These are phyloP conservation scores for Scaptomyza parva DNA, from an alignment of 2,888 invertebrate genomes.

Conservation along the genomic window DNA sequence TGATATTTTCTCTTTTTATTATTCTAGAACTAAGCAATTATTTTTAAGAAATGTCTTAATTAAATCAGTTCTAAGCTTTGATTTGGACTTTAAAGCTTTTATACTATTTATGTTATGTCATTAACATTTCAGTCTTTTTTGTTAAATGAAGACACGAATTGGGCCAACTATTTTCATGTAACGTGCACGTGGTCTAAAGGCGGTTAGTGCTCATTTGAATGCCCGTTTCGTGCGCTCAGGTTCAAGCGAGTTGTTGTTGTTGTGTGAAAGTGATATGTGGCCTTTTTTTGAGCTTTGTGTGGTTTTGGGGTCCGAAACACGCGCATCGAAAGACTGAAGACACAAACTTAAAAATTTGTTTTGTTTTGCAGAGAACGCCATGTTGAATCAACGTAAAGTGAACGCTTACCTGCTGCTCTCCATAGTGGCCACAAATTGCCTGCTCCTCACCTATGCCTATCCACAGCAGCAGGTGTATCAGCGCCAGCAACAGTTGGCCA, in stretches of 20 bases:
- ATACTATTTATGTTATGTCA: neutral
- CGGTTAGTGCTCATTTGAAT: slow-evolving; percentile 47
- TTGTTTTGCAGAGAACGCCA: slow-evolving; percentile 82
- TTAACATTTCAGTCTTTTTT: neutral
- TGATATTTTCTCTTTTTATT: slow-evolving; percentile 1
- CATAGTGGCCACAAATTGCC: slow-evolving; percentile 88
- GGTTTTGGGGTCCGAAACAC: neutral
- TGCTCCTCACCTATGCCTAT: slow-evolving; percentile 89
- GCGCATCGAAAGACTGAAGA: slow-evolving; percentile 62
- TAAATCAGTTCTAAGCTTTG: no score
- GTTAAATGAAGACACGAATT: slow-evolving; percentile 20
- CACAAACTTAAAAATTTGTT: slow-evolving; percentile 42
- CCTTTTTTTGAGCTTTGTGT: neutral
- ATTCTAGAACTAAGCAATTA: neutral
- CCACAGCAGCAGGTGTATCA: slow-evolving; percentile 86
- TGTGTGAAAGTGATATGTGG: slow-evolving; percentile 67
- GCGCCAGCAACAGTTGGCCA: slow-evolving; percentile 64
- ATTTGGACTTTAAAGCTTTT: no score
- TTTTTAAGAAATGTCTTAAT: neutral
- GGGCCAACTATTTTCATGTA: slow-evolving; percentile 48
- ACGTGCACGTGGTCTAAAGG: slow-evolving; percentile 27
- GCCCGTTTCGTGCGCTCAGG: slow-evolving; percentile 46
- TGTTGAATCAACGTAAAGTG: slow-evolving; percentile 88
- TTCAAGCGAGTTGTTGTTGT: slow-evolving; percentile 58
- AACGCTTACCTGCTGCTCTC: slow-evolving; percentile 89